A percentile compares a stretch with the other conserved stretches of the same genome.
phyloP scores from a whole-genome alignment of 2,888 invertebrate species.

The Caenorhabditis macrosperma region DNA sequence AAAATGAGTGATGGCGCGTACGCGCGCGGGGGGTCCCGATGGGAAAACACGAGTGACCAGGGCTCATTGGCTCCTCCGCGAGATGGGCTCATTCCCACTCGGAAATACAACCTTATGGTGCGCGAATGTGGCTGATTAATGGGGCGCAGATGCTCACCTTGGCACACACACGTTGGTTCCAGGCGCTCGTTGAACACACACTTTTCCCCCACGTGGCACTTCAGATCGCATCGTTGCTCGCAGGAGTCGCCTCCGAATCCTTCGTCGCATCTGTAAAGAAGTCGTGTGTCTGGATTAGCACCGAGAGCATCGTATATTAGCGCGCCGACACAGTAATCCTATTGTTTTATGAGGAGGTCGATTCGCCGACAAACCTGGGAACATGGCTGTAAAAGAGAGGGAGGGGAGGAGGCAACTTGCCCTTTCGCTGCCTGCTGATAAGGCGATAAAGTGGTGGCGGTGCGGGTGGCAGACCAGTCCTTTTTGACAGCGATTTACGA shows the following conservation, averaged over 20 bases:
- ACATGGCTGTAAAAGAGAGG: slow-evolving; percentile 15
- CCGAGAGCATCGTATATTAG: neutral
- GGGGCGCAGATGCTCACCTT: slow-evolving; percentile 31
- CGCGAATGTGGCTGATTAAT: slow-evolving; percentile 7
- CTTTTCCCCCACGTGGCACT: slow-evolving; percentile 18
- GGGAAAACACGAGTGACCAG: slow-evolving; percentile 37
- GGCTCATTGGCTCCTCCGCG: neutral
- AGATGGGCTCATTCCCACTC: neutral
- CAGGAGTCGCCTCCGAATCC: slow-evolving; percentile 44
- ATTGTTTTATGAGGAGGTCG: slow-evolving; percentile 22
- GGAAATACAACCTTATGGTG: slow-evolving; percentile 17
- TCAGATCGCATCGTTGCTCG: slow-evolving; percentile 26
- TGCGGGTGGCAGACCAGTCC: slow-evolving; percentile 11
- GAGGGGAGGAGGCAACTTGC: neutral
- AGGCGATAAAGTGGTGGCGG: neutral
- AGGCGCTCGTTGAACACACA: slow-evolving; percentile 27
- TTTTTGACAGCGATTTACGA: slow-evolving; percentile 18
- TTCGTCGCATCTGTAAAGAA: slow-evolving; percentile 46
- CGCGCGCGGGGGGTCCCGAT: slow-evolving; percentile 23
- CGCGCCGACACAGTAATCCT: neutral
- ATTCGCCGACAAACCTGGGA: slow-evolving; percentile 34
- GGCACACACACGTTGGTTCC: slow-evolving; percentile 38
- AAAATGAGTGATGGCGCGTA: slow-evolving; percentile 54
- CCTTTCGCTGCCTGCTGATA: neutral
- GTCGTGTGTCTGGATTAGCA: neutral